phyloP scores from a whole-genome alignment of 2,113 vertebrate genomes.

The Corapipo altera region DNA sequence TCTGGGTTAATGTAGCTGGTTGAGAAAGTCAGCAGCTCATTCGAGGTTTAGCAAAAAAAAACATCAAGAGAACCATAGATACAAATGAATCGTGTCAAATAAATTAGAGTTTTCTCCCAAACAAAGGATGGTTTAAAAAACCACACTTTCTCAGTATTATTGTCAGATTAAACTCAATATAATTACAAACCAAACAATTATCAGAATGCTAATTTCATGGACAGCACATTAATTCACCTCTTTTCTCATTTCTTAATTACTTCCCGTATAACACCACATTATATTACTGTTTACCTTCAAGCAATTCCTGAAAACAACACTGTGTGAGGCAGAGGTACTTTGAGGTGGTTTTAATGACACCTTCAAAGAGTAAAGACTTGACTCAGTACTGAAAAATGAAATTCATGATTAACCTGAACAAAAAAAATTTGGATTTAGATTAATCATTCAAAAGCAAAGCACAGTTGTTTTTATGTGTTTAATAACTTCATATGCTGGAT shows the following conservation, averaged over 20 bases:
- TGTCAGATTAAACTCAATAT: not conserved
- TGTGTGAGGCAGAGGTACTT: not conserved
- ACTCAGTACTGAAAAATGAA: not conserved
- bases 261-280: not conserved
- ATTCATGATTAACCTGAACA: not conserved
- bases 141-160: not conserved
- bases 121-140: not conserved
- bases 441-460: conserved; percentile 24
- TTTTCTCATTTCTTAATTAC: conserved; percentile 19
- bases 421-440: not conserved
- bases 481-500: not conserved
- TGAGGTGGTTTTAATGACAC: conserved; percentile 6
- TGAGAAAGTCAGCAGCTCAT: not conserved
- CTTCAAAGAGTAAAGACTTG: conserved; percentile 29
- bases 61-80: not conserved
- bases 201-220: not conserved
- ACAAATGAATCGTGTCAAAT: not conserved
- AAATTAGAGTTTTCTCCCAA: not conserved
- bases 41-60: not conserved
- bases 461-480: not conserved
- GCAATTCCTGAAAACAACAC: not conserved
- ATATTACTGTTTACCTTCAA: conserved; percentile 5
- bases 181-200: not conserved
- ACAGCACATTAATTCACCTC: not conserved
- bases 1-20: not conserved